A percentile compares a stretch with the other conserved stretches of the same genome.
phyloP scores from a whole-genome alignment of 2,888 invertebrate genomes.

The Nomada goodeniana region DNA sequence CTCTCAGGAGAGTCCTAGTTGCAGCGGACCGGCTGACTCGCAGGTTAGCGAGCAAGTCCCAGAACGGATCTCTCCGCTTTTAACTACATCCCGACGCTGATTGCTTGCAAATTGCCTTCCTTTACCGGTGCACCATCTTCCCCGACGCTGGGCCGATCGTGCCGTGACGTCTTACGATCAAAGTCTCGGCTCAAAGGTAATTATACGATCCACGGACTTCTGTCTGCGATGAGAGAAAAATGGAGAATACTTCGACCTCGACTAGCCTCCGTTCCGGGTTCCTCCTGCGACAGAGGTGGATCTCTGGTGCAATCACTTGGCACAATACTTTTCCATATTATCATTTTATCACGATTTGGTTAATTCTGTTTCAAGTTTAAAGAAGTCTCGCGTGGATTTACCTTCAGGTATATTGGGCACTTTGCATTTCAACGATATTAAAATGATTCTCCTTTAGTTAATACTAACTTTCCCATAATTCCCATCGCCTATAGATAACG shows the following conservation, averaged over 20 bases:
- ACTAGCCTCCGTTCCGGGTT: neutral
- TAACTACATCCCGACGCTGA: slow-evolving; percentile 76
- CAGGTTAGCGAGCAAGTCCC: slow-evolving; percentile 76
- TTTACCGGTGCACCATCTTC: slow-evolving; percentile 64
- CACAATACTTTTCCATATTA: neutral
- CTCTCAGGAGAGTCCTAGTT: slow-evolving; percentile 77
- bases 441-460: no score
- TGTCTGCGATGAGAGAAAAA: slow-evolving; percentile 26
- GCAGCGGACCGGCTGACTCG: slow-evolving; percentile 71
- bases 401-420: no score
- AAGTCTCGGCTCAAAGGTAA: slow-evolving; percentile 54
- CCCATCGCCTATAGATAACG: no score
- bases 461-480: no score
- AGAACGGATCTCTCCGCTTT: slow-evolving; percentile 74
- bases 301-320: neutral
- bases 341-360: neutral
- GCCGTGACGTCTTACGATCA: slow-evolving; percentile 61
- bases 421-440: no score
- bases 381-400: no score
- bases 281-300: neutral
- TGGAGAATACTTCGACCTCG: slow-evolving; percentile 3
- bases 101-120: slow-evolving; percentile 79
- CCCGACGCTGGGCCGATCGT: slow-evolving; percentile 56
- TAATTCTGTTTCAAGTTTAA: neutral
- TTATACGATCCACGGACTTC: slow-evolving; percentile 48